A percentile compares a stretch with the other conserved stretches of the same genome.
phyloP scores from a whole-genome alignment of 2,113 vertebrate species.

The Scortum barcoo region DNA sequence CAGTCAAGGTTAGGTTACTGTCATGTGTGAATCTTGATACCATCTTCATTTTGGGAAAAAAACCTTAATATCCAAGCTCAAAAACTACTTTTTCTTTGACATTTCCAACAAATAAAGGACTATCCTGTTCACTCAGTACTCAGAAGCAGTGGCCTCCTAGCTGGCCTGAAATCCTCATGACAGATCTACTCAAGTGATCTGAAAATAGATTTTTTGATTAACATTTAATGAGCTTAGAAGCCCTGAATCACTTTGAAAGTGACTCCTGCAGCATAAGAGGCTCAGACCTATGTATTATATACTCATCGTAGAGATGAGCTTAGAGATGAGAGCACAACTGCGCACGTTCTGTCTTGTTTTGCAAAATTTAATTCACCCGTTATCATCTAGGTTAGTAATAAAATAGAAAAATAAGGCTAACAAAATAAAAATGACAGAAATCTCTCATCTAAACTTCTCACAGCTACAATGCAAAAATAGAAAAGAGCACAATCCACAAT shows the following conservation, averaged over 20 bases:
- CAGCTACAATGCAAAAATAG: not conserved
- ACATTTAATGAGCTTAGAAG: slow-evolving; percentile 87
- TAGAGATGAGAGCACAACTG: not conserved
- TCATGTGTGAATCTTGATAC: not conserved
- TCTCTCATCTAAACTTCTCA: not conserved
- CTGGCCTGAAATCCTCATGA: slow-evolving; percentile 83
- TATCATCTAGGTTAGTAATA: not conserved
- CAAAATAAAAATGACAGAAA: too few species aligned
- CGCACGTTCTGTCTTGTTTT: not conserved
- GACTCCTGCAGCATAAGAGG: slow-evolving; percentile 71
- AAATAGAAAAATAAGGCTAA: not conserved
- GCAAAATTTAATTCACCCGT: not conserved
- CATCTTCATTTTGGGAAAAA: not conserved
- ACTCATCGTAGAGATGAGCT: slow-evolving; percentile 19
- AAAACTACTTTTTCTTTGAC: not conserved
- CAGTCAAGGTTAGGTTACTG: not conserved
- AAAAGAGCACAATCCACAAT: not conserved
- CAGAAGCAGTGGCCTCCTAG: slow-evolving; percentile 72
- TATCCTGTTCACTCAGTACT: slow-evolving; percentile 25
- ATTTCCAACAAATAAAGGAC: slow-evolving; percentile 34
- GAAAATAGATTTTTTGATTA: slow-evolving; percentile 89
- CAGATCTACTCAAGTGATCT: slow-evolving; percentile 83
- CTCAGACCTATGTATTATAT: slow-evolving; percentile 56
- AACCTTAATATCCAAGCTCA: not conserved
- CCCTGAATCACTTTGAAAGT: slow-evolving; percentile 81